These are phyloP conservation scores for Psittacula echo DNA, from an alignment of 2,797 vertebrate genomes.

Conservation along the genomic window DNA sequence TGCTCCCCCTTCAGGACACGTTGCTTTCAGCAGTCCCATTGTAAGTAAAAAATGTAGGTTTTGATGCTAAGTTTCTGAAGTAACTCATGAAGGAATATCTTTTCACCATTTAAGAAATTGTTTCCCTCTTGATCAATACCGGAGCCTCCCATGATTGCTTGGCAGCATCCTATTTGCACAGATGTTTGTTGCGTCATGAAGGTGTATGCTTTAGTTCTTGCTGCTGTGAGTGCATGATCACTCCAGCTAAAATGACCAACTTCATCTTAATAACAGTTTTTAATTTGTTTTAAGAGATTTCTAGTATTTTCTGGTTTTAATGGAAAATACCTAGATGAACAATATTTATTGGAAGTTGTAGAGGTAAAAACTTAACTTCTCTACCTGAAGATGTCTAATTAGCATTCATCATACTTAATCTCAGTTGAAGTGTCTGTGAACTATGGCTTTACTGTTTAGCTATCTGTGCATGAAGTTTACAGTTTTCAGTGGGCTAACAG, in stretches of 20 bases:
- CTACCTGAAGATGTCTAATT: not conserved
- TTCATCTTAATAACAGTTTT: not conserved
- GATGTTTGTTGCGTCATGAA: not conserved
- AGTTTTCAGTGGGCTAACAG: not conserved
- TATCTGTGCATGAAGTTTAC: not conserved
- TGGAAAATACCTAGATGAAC: not conserved
- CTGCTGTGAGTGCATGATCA: not conserved
- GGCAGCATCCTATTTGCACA: not conserved
- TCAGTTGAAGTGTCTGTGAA: not conserved
- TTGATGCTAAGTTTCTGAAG: not conserved
- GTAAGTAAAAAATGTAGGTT: conserved; percentile 74
- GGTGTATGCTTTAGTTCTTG: not conserved
- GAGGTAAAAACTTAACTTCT: not conserved
- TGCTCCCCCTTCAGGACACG: conserved; percentile 58
- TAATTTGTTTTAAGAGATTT: not conserved
- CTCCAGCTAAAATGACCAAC: not conserved
- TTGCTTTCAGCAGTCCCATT: conserved; percentile 90
- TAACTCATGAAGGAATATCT: not conserved
- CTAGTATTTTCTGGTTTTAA: not conserved
- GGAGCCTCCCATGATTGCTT: not conserved
- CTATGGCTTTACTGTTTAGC: not conserved
- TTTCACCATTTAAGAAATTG: not conserved
- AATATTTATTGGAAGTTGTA: not conserved
- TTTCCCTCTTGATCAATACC: not conserved
- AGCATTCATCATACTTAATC: not conserved